Conservation (phyloP, 2,797 vertebrate species). For the Antennarius maculatus region DNA sequence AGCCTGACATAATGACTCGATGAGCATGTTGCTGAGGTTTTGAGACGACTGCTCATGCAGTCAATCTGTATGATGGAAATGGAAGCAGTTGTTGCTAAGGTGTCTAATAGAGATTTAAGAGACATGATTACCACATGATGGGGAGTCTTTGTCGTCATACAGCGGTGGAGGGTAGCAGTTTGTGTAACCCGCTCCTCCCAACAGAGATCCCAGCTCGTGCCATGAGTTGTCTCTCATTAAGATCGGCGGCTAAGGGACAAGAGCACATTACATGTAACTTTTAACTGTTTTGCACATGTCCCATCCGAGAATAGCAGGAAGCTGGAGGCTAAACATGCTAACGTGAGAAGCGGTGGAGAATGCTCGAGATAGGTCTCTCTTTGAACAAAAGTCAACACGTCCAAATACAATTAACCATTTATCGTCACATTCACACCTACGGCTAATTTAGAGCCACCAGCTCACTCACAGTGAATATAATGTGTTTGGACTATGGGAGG, state of each 20-base stretch:
- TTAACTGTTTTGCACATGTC: not conserved
- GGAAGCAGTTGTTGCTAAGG: constrained; percentile 1
- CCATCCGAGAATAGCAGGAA: not conserved
- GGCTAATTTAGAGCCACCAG: no score
- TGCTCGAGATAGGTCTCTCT: no score
- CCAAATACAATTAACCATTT: no score
- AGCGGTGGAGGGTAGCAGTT: constrained; percentile 60
- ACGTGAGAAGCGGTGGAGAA: no score
- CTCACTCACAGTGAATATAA: no score
- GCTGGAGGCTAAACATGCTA: no score
- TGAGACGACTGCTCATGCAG: not conserved
- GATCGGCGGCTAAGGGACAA: constrained; percentile 63
- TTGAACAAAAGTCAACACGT: no score
- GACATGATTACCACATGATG: constrained; percentile 52
- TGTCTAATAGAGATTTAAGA: not conserved
- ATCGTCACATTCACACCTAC: no score
- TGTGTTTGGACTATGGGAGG: no score
- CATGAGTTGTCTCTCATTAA: constrained; percentile 57
- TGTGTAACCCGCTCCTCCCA: constrained; percentile 59
- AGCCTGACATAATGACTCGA: not conserved
- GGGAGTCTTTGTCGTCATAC: constrained; percentile 50
- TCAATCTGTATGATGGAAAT: not conserved
- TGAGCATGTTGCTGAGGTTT: not conserved
- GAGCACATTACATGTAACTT: not conserved
- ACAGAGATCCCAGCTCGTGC: constrained; percentile 61